Evolutionary conservation across 2,113 vertebrate species (phyloP).

Genomic region (Brienomyrus brachyistius): DNA sequence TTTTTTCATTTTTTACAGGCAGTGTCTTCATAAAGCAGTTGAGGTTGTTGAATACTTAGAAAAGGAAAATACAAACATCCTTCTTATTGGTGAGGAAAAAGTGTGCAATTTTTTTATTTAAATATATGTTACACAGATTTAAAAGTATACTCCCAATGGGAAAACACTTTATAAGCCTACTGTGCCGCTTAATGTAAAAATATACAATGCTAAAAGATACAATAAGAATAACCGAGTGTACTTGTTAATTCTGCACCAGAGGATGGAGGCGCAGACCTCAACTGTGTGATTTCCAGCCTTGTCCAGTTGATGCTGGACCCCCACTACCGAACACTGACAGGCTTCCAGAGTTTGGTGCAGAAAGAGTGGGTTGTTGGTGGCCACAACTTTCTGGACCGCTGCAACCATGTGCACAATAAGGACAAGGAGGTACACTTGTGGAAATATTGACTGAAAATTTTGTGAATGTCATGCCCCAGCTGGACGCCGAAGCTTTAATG

Average conservation of each 20-base stretch:
- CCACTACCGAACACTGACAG: slow-evolving; percentile 66
- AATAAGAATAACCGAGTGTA: background rate
- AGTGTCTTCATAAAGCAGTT: slow-evolving; percentile 75
- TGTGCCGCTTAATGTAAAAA: background rate
- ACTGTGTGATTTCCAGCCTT: slow-evolving; percentile 74
- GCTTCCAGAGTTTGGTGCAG: slow-evolving; percentile 80
- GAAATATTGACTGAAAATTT: background rate
- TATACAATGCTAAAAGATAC: background rate
- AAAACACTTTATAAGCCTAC: background rate
- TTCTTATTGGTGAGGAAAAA: slow-evolving; percentile 69
- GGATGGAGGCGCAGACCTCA: slow-evolving; percentile 73
- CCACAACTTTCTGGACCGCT: slow-evolving; percentile 75
- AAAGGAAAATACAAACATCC: slow-evolving; percentile 67
- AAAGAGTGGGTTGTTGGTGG: slow-evolving; percentile 79
- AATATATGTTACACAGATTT: background rate
- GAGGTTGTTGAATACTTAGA: slow-evolving; percentile 73
- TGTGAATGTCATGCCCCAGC: background rate
- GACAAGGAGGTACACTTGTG: slow-evolving; percentile 64
- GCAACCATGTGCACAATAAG: slow-evolving; percentile 71
- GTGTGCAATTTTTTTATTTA: no score
- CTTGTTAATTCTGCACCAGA: slow-evolving; percentile 47
- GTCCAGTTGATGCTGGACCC: slow-evolving; percentile 84
- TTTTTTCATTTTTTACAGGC: slow-evolving; percentile 51
- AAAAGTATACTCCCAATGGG: background rate
- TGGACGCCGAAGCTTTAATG: background rate